Conservation (phyloP, 2,888 invertebrate species). For the Automeris io region DNA sequence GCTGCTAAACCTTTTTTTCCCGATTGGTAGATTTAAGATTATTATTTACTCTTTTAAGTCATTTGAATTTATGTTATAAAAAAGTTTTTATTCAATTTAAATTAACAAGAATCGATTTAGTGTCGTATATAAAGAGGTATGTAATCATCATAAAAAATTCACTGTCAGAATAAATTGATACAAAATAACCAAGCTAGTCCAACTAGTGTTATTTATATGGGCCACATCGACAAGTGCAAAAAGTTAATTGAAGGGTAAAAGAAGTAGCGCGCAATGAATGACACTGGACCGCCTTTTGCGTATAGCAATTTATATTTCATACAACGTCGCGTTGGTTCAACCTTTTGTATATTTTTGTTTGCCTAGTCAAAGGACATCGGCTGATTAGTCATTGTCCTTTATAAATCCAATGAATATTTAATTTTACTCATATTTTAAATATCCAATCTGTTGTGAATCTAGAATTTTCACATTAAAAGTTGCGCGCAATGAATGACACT, state of each 20-base stretch:
- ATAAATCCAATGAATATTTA: constrained; percentile 1
- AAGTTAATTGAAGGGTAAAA: constrained; percentile 63
- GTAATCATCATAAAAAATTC: too few relatives aligned
- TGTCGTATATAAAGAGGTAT: too few relatives aligned
- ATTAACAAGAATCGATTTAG: too few relatives aligned
- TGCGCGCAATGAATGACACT: constrained; percentile 59
- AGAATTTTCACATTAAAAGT: too few relatives aligned
- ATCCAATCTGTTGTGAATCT: too few relatives aligned
- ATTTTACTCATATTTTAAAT: too few relatives aligned
- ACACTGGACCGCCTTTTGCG: constrained; percentile 54
- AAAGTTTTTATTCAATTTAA: too few relatives aligned
- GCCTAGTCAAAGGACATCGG: constrained; percentile 22
- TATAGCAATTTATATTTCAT: constrained; percentile 62
- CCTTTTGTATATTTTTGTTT: constrained; percentile 51
- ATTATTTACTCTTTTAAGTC: too few relatives aligned
- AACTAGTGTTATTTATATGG: constrained; percentile 4
- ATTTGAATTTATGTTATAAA: too few relatives aligned
- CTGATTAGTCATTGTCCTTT: constrained; percentile 8
- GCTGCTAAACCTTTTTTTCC: too few relatives aligned
- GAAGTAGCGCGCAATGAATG: constrained; percentile 53
- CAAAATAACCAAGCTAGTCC: neutral
- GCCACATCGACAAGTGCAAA: constrained; percentile 25
- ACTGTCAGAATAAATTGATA: too few relatives aligned
- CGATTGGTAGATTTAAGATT: too few relatives aligned
- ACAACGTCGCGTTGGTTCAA: constrained; percentile 35